Conservation (phyloP, 2,113 vertebrate species). For the Trogon melanurus region DNA sequence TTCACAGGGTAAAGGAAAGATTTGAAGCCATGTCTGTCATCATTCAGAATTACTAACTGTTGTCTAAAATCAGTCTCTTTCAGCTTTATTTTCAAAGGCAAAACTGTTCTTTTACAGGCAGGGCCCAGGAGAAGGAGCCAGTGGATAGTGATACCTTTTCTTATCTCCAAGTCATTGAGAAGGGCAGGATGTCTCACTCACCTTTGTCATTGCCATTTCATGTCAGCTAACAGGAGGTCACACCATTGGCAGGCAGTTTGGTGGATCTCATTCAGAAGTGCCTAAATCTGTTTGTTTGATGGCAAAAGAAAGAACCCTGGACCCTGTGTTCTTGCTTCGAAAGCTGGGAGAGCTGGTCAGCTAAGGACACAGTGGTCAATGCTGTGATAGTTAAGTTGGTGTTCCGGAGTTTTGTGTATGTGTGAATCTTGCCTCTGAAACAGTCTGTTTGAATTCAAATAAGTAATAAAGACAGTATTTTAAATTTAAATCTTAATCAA, state of each 20-base stretch:
- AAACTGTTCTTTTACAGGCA: not conserved
- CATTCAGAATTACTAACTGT: not conserved
- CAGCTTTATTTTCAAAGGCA: not conserved
- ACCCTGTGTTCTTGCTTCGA: not conserved
- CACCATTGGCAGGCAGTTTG: not conserved
- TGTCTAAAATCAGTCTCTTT: not conserved
- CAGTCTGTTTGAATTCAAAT: not conserved
- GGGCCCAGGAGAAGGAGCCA: not conserved
- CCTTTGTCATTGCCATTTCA: not conserved
- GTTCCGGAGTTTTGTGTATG: not conserved
- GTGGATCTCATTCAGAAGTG: not conserved
- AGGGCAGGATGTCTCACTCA: not conserved
- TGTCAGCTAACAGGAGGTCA: not conserved
- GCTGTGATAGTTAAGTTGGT: accelerated
- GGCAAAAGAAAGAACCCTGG: not conserved
- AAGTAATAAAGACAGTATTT: not conserved
- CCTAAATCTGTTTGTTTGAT: not conserved
- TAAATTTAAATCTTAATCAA: not conserved
- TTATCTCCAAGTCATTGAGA: not conserved
- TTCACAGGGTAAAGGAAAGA: not conserved
- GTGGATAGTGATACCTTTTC: not conserved
- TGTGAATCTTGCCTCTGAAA: not conserved
- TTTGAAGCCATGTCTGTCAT: not conserved
- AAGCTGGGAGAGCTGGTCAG: not conserved
- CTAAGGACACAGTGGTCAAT: not conserved